Conservation (phyloP, 2,113 vertebrate species). For the Melanostigma gelatinosum region DNA sequence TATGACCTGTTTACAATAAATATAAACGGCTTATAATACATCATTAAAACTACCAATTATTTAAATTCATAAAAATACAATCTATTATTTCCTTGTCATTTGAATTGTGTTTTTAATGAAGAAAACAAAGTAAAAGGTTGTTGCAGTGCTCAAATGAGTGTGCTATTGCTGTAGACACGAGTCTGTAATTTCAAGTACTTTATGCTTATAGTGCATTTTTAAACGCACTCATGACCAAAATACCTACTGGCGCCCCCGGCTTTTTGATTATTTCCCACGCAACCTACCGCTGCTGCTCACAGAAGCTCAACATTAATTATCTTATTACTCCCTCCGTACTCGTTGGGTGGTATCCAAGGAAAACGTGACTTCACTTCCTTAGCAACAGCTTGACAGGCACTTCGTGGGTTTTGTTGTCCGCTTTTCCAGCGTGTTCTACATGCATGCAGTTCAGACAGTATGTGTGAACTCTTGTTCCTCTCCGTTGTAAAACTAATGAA, state of each 20-base stretch:
- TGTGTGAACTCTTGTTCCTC: conserved; percentile 12
- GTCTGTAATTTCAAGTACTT: neutral
- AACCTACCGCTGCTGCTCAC: conserved; percentile 24
- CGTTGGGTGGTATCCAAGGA: conserved; percentile 69
- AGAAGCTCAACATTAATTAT: conserved; percentile 74
- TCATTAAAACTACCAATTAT: too few species aligned
- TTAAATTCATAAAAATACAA: too few species aligned
- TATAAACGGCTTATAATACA: too few species aligned
- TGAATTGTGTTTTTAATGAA: too few species aligned
- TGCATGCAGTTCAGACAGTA: neutral
- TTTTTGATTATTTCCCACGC: neutral
- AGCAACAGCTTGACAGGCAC: conserved; percentile 71
- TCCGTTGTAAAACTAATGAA: conserved; percentile 51
- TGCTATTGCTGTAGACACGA: neutral
- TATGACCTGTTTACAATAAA: too few species aligned
- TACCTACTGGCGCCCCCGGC: neutral
- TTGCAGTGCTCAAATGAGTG: neutral
- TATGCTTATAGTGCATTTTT: neutral
- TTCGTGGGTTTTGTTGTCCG: conserved; percentile 68
- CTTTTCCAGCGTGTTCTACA: conserved; percentile 73
- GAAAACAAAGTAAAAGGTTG: too few species aligned
- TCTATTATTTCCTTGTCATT: too few species aligned
- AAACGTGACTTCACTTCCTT: conserved; percentile 79
- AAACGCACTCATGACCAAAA: neutral
- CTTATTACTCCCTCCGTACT: conserved; percentile 68